Conservation (phyloP, 2,797 vertebrate species). For the Mormyrus hasselquistii region DNA sequence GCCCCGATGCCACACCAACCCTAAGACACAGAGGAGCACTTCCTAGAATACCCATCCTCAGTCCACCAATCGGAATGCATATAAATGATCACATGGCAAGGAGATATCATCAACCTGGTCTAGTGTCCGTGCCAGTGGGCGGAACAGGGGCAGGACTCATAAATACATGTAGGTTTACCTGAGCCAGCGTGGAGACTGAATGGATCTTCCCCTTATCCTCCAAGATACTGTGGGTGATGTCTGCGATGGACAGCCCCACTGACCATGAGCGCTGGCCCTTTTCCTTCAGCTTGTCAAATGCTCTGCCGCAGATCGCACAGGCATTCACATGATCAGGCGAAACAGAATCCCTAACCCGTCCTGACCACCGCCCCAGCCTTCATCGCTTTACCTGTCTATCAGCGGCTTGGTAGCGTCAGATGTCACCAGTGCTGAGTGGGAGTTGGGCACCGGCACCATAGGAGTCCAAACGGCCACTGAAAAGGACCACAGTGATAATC, state of each 20-base stretch:
- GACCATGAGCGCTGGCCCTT: constrained; percentile 90
- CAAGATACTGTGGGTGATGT: constrained; percentile 80
- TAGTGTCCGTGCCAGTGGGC: background rate
- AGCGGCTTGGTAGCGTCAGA: constrained; percentile 64
- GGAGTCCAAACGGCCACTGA: constrained; percentile 77
- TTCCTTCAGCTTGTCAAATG: constrained; percentile 76
- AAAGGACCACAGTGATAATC: constrained; percentile 15
- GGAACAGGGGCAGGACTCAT: constrained; percentile 15
- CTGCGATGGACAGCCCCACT: constrained; percentile 83
- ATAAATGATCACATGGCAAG: background rate
- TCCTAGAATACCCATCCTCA: background rate
- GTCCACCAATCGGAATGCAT: background rate
- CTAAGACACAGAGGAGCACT: constrained; percentile 36
- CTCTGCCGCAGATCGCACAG: constrained; percentile 55
- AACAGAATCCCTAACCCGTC: background rate
- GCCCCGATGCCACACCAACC: constrained; percentile 63
- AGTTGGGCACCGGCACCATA: constrained; percentile 35
- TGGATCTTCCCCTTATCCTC: constrained; percentile 78
- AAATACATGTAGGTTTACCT: constrained; percentile 61
- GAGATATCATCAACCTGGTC: background rate
- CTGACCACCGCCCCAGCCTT: background rate
- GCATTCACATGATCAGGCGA: background rate
- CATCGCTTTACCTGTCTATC: constrained; percentile 70
- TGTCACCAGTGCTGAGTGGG: constrained; percentile 47
- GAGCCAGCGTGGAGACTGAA: constrained; percentile 81